Evolutionary conservation across 2,113 vertebrate species (phyloP), one percentile per base, ranked within the genome.

Genomic region (Alligator sinensis): DNA sequence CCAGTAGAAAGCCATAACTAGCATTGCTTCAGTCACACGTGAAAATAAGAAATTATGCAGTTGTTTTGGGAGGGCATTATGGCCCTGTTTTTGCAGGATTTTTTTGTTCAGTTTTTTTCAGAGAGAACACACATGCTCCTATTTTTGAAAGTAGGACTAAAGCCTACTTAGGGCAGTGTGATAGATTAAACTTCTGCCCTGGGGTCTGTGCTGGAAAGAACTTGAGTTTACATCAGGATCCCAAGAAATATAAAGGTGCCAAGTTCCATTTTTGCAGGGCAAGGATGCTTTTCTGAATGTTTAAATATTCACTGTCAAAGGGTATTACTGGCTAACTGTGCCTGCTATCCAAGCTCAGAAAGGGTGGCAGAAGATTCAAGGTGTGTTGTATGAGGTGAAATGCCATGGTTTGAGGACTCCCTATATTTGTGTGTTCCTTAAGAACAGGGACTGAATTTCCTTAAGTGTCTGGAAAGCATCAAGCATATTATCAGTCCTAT

Each of bases 291-390:
- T 93, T 64, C 87, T 74, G 30, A 92, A 28, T 68, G 80, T 80
- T 93, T 93, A 88, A 86, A 91, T 89, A 94, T 97, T 96, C 90
- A 83, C 76, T 83, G 62, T 96, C 91, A 96, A 94, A 86, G 0
- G 27, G 21, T 61, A 64, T 22, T 84, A 16, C 72, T 97, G 95
- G 92, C 91, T 94, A 91, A 79, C 30, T 76, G 58, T 16, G 17
- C 7, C 59, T 94, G 17, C 61, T 88, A 93, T 96, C 87, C 77
- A 55, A 92, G 28, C 4, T 47, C 47, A 47, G 47, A 47, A 47
- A 47, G 47, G 7, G 28, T 91, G 77, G 38, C 2, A 0, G 81
- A 92, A 87, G 19, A 61, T 70, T 17, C 66, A 70, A 70, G 34
- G 19, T 34, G 66, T 21, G n/a, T 34, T 34, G 30, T 70, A 17